Evolutionary conservation across 2,113 vertebrate species (phyloP), one percentile per base, ranked within the genome.

Genomic region (Verasper variegatus): DNA sequence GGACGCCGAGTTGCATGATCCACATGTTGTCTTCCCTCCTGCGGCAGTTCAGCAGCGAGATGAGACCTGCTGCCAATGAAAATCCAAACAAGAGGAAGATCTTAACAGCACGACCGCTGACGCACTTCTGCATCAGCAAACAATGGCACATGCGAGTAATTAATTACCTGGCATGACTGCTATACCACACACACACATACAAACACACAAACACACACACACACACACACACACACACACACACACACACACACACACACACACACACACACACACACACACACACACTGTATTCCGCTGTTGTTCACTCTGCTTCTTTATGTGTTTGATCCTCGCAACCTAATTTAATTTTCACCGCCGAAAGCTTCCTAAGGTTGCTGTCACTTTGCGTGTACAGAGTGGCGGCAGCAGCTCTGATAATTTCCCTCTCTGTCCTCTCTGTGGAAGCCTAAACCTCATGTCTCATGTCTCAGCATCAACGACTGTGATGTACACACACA

Each of bases 271-370:
- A 58, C 14, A 58, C 20, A 21, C 61, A 23, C 37, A 17, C 15
- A 11, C 13, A 21, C 26, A 11, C 27, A 78, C 27, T 61, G 35
- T 27, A 55, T 74, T 37, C 75, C n/a, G 55, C 45, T 45, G 35
- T 47, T 63, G 47, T 40, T 80, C 37, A 35, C 12, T 56, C 15
- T 76, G 20, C 23, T 60, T 77, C 54, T 74, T 78, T 71, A 55
- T 66, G 47, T 37, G 66, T 86, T 79, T 75, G 64, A 83, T 83
- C 85, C 57, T 45, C 70, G 57, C 74, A 63, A 27, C 66, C 74
- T 80, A 75, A 89, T 89, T 91, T 68, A 69, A 85, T 91, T 80
- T 81, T 60, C 69, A 69, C 20, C 2, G 27, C 83, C 59, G 64
- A 82, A 73, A 88, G 83, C 45, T 6, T 60, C 65, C 70, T 26